Conservation (phyloP, 2,797 vertebrate genomes). For the Darevskia nairensis region DNA sequence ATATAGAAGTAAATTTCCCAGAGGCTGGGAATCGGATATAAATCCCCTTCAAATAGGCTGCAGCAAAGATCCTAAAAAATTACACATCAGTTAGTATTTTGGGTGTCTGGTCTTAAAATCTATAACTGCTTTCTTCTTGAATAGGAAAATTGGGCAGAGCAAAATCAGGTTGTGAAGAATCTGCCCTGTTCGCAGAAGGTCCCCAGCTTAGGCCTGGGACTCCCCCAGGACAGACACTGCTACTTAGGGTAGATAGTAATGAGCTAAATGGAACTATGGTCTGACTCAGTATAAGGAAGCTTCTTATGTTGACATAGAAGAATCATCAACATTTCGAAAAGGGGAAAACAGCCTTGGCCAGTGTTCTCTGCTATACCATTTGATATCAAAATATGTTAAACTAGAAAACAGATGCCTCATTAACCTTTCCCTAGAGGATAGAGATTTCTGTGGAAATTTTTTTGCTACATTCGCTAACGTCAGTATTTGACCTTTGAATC, state of each 20-base stretch:
- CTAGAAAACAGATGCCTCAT: not conserved
- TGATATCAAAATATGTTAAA: not conserved
- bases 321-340: not conserved
- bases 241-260: no score
- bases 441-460: no score
- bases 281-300: no score
- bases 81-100: not conserved
- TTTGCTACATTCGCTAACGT: not conserved
- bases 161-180: not conserved
- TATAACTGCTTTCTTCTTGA: not conserved
- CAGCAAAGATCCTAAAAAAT: not conserved
- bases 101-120: not conserved
- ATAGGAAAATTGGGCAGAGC: not conserved
- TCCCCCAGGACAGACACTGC: no score
- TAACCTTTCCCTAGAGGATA: no score
- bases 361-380: not conserved
- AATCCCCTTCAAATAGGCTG: not conserved
- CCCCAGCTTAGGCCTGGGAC: no score
- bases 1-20: not conserved
- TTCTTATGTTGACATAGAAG: not conserved
- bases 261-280: no score
- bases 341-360: not conserved
- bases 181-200: no score
- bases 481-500: not conserved
- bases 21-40: not conserved